Evolutionary conservation across 2,888 invertebrate species (phyloP), one percentile per base, ranked within the genome.

Genomic region (Conistra vaccinii): DNA sequence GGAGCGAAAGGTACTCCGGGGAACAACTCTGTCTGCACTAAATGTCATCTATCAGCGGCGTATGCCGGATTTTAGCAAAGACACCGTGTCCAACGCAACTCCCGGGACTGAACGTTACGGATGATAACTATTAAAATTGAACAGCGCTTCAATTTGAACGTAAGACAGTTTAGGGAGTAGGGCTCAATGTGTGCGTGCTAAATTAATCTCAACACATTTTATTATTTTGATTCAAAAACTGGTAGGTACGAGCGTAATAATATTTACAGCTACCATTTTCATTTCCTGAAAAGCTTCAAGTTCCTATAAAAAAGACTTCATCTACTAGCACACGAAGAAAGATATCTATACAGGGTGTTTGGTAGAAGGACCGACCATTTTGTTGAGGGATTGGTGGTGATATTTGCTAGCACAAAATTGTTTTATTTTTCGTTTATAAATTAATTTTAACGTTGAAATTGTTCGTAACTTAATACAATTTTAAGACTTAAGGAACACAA

Each of bases 1-100:
- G 93, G 85, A 93, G 92, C 93, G 89, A 94, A 95, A 92, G 89
- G 91, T 93, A 92, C 96, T 94, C 95, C 77, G 83, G 96, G 95
- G 96, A 91, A 91, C 94, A 90, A 95, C 95, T 95, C 91, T 91
- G 93, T 95, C 93, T 94, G 92, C 92, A 91, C 93, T 93, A 93
- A 95, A 94, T 93, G 92, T 91, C 93, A 95, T 95, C 94, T 94
- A 95, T 95, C 95, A 94, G 91, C 85, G 84, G 86, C 86, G 89
- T 91, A 91, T 91, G 90, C 91, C 91, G 91, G 92, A 92, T 93
- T 94, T 94, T 92, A 92, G 91, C 89, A 89, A 90, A 90, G 88
- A 90, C 87, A 90, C 89, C 91, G 91, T 90, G 92, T 93, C 92
- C 88, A 92, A 93, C 92, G 91, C 89, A 91, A 83, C 94, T 91